Evolutionary conservation across 2,113 vertebrate genomes (phyloP), one percentile per base, ranked within the genome.

Genomic region (Protomyctophum bolini): DNA sequence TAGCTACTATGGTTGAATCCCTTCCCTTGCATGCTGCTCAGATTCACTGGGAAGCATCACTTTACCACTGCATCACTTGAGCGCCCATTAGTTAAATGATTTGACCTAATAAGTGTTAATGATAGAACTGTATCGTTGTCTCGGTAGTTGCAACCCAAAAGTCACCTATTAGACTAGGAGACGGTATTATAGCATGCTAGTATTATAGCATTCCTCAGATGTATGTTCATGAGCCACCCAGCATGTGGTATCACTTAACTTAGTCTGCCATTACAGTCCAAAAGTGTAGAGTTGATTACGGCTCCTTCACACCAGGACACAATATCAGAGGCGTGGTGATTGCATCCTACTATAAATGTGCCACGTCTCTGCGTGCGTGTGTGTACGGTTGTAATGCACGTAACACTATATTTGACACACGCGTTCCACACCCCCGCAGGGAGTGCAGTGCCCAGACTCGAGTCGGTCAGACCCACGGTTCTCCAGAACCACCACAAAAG

Each of bases 221-320:
- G 4, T 8, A 1, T 50, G 45, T 64, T 72, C 68, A 55, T 77
- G 68, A 63, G 58, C 79, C 52, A 54, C 14, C 50, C 49, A 60
- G 55, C 81, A 50, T 65, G 76, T 71, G 56, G 48, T 63, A 75
- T 82, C 59, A 62, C 79, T 77, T 77, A 77, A 77, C 63, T 9
- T 63, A 75, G 51, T 12, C 33, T 10, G 51, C 56, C 77, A 75
- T 76, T 69, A 56, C 54, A 61, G 62, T 60, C 63, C 70, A 72
- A 72, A 75, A 28, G 41, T 63, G 63, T 73, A n/a, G n/a, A 77
- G 63, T 62, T 80, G 75, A 83, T 89, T 77, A 81, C 68, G 60
- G 74, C 59, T 65, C 54, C 72, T 66, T 77, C 64, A 48, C 60
- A 65, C 63, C 65, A 75, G 81, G 76, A 83, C 74, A 59, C 70